A percentile compares a stretch with the other conserved stretches of the same genome.
Evolutionary conservation across 1,140 invertebrate genomes (phyloP).

Genomic region (Heliconius melpomene): DNA sequence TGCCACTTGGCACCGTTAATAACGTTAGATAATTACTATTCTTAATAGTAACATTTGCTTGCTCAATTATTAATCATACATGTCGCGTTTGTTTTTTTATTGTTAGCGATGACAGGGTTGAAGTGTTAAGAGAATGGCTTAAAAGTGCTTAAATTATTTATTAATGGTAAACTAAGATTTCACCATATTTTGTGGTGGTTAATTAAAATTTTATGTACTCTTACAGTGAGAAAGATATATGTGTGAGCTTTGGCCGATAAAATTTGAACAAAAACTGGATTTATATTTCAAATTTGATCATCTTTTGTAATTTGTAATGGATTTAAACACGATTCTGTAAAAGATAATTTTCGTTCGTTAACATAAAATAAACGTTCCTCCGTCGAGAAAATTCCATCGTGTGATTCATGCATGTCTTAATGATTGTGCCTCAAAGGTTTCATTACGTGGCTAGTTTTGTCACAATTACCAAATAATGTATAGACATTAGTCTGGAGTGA

Average conservation of each 20-base stretch:
- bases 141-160: not conserved
- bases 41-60: not conserved
- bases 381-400: not conserved
- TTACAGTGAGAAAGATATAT: no score
- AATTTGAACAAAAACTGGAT: no score
- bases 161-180: not conserved
- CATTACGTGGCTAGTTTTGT: not conserved
- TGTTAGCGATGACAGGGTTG: not conserved
- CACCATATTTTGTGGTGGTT: not conserved
- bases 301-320: no score
- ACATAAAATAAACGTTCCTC: not conserved
- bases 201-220: no score
- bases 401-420: not conserved
- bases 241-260: no score
- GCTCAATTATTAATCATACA: not conserved
- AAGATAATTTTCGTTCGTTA: no score
- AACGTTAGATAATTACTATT: slow-evolving; percentile 11
- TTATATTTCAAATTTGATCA: no score
- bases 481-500: not conserved
- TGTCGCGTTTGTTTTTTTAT: not conserved
- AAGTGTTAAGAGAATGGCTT: not conserved
- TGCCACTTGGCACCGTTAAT: not conserved
- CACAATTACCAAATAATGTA: not conserved
- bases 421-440: not conserved
- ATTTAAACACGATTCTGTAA: no score